Percentiles rank a stretch among this genome's conserved stretches.
Evolutionary conservation across 2,888 invertebrate species (phyloP).

Genomic region (Drosophila neonasuta): DNA sequence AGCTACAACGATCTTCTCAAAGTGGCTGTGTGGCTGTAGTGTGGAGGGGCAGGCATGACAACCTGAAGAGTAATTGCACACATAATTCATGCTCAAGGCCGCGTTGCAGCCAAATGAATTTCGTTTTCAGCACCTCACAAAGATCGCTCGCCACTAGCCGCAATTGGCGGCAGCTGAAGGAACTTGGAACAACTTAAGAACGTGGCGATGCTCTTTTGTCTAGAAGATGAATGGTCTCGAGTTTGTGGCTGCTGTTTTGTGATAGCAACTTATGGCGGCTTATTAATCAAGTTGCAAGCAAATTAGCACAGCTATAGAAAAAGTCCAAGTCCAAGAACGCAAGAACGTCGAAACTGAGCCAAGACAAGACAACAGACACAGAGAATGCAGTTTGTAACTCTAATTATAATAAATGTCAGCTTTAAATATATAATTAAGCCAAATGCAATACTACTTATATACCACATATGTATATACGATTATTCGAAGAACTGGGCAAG

Average conservation of each 20-base stretch:
- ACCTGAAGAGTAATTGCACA: slow-evolving; percentile 74
- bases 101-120: slow-evolving; percentile 65
- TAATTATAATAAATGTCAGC: slow-evolving; percentile 76
- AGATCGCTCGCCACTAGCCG: slow-evolving; percentile 6
- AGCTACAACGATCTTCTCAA: neutral
- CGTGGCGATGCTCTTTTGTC: slow-evolving; percentile 62
- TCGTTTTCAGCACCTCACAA: slow-evolving; percentile 73
- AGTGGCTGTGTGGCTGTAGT: slow-evolving; percentile 12
- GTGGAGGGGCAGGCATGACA: slow-evolving; percentile 51
- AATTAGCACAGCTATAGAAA: slow-evolving; percentile 62
- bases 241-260: slow-evolving; percentile 60
- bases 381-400: slow-evolving; percentile 50
- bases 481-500: slow-evolving; percentile 4
- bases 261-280: slow-evolving; percentile 71
- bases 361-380: slow-evolving; percentile 14
- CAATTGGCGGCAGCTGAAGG: slow-evolving; percentile 11
- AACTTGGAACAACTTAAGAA: slow-evolving; percentile 27
- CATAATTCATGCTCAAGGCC: slow-evolving; percentile 79
- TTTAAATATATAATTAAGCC: slow-evolving; percentile 70
- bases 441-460: slow-evolving; percentile 13
- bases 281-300: slow-evolving; percentile 70
- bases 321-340: slow-evolving; percentile 14
- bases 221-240: slow-evolving; percentile 68
- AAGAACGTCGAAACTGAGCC: neutral
- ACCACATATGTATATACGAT: neutral